A percentile compares a stretch with the other conserved stretches of the same genome.
Evolutionary conservation across 2,888 invertebrate genomes (phyloP).

Genomic region (Scrobipalpa costella): DNA sequence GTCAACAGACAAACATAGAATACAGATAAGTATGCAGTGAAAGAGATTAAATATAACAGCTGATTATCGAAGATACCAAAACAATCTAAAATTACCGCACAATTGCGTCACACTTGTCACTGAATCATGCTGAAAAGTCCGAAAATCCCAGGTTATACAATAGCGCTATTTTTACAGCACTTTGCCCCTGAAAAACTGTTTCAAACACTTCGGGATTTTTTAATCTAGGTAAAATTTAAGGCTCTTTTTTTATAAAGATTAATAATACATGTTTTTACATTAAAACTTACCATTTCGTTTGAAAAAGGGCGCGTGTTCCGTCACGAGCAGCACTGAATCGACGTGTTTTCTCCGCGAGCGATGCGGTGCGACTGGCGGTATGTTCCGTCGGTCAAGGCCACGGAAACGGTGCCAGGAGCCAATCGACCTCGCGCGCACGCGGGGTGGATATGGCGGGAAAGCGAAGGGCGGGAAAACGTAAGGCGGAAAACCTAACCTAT

Average conservation of each 20-base stretch:
- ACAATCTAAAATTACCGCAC: slow-evolving; percentile 1
- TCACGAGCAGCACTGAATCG: slow-evolving; percentile 28
- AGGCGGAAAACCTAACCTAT: slow-evolving; percentile 18
- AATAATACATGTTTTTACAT: not conserved
- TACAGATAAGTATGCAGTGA: not conserved
- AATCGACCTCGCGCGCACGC: slow-evolving; percentile 63
- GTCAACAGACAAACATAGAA: too few species aligned
- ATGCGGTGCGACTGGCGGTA: slow-evolving; percentile 67
- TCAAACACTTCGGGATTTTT: not conserved
- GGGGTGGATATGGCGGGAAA: slow-evolving; percentile 43
- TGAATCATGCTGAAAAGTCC: slow-evolving; percentile 24
- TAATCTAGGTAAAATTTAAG: too few species aligned
- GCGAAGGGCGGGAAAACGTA: slow-evolving; percentile 23
- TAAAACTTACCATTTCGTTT: slow-evolving; percentile 61
- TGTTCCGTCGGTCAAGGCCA: slow-evolving; percentile 66
- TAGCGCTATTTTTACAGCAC: slow-evolving; percentile 13
- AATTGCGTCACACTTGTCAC: slow-evolving; percentile 15
- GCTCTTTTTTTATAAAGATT: not conserved
- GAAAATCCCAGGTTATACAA: slow-evolving; percentile 21
- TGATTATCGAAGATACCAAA: not conserved
- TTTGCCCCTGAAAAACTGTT: slow-evolving; percentile 2
- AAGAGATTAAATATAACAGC: not conserved
- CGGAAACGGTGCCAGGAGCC: slow-evolving; percentile 70
- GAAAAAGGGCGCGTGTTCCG: slow-evolving; percentile 49
- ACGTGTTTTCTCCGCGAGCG: slow-evolving; percentile 50